Conservation (phyloP, 2,113 vertebrate species). For the Colaptes auratus region DNA sequence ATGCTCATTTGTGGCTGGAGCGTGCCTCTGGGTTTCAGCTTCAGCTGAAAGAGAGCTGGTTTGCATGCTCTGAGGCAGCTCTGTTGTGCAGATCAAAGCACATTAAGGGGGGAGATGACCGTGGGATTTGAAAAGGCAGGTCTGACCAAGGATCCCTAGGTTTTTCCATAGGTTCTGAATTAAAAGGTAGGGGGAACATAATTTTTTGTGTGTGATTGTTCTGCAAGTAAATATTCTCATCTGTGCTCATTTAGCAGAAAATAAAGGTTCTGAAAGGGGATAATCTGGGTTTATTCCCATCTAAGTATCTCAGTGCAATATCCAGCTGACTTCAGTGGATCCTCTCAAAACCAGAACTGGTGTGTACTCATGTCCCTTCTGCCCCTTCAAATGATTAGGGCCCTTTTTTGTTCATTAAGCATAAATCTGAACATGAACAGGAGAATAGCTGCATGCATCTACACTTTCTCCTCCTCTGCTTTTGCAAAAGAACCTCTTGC, state of each 20-base stretch:
- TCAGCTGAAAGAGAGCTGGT: neutral
- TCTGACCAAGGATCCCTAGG: neutral
- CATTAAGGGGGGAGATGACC: neutral
- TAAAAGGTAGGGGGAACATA: neutral
- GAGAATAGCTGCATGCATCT: neutral
- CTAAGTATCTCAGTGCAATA: neutral
- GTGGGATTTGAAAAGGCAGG: neutral
- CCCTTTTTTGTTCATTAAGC: neutral
- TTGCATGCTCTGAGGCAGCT: neutral
- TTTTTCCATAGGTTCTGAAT: neutral
- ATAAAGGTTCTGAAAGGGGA: neutral
- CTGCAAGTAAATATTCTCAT: neutral
- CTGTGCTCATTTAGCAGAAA: neutral
- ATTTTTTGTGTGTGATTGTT: neutral
- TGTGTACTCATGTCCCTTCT: neutral
- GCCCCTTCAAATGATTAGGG: neutral
- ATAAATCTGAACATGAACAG: neutral
- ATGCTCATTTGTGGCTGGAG: neutral
- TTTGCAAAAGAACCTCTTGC: neutral
- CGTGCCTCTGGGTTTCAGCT: neutral
- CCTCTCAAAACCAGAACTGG: neutral
- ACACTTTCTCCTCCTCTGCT: neutral
- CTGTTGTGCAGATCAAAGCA: neutral
- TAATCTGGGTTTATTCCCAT: neutral
- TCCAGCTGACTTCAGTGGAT: neutral